A percentile compares a stretch with the other conserved stretches of the same genome.
These are phyloP conservation scores for Anableps anableps DNA, from an alignment of 2,797 vertebrate genomes.

Conservation along the genomic window DNA sequence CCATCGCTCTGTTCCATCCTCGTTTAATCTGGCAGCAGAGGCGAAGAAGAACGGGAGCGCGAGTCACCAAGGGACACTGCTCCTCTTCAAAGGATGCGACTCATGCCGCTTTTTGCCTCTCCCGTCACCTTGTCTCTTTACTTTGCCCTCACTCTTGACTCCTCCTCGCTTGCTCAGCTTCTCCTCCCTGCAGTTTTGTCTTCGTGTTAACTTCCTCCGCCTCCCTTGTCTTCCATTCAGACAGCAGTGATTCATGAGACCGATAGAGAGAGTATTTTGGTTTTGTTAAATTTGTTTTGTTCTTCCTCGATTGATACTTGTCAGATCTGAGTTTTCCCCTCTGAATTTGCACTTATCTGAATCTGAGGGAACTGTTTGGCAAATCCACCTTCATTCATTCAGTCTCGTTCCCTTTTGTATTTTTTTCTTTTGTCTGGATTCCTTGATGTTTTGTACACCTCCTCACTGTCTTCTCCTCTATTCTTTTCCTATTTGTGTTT, in stretches of 20 bases:
- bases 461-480: slow-evolving; percentile 20
- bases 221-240: slow-evolving; percentile 36
- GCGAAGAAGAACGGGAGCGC: slow-evolving; percentile 51
- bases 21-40: slow-evolving; percentile 70
- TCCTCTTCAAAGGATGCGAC: slow-evolving; percentile 67
- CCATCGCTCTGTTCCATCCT: slow-evolving; percentile 55
- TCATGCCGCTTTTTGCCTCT: slow-evolving; percentile 42
- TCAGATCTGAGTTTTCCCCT: slow-evolving; percentile 15
- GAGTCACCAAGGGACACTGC: slow-evolving; percentile 69
- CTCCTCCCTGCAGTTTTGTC: slow-evolving; percentile 67
- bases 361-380: slow-evolving; percentile 38
- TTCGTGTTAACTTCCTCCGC: slow-evolving; percentile 54
- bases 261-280: slow-evolving; percentile 35
- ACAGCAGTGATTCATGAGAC: slow-evolving; percentile 42
- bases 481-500: slow-evolving; percentile 35
- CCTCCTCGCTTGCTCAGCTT: slow-evolving; percentile 31
- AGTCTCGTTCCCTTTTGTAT: slow-evolving; percentile 27
- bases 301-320: slow-evolving; percentile 13
- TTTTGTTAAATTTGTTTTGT: slow-evolving; percentile 27
- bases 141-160: slow-evolving; percentile 54
- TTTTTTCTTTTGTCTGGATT: slow-evolving; percentile 38
- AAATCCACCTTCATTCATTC: slow-evolving; percentile 18
- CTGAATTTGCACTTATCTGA: slow-evolving; percentile 46
- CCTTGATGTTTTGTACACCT: slow-evolving; percentile 40
- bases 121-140: slow-evolving; percentile 64